Conservation (phyloP, 2,113 vertebrate genomes). For the Burhinus oedicnemus region DNA sequence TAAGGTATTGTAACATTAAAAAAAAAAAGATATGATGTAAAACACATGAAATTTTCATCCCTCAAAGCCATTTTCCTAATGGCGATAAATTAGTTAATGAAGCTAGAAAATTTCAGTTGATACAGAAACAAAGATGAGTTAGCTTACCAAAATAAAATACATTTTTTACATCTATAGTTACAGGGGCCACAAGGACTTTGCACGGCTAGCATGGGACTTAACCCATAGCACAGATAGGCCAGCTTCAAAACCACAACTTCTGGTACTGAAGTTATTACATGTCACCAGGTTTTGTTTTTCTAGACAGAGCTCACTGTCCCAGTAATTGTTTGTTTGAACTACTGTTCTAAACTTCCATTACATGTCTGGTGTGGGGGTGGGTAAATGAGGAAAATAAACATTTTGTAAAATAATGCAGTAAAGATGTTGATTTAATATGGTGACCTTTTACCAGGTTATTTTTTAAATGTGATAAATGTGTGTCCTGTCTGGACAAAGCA, state of each 20-base stretch:
- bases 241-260: not conserved
- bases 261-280: not conserved
- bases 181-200: not conserved
- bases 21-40: rapidly evolving
- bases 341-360: not conserved
- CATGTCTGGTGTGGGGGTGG: not conserved
- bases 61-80: slow-evolving; percentile 18
- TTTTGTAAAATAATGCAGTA: not conserved
- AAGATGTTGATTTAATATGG: slow-evolving; percentile 11
- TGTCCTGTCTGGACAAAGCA: slow-evolving; percentile 25
- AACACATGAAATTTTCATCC: not conserved
- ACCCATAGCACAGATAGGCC: rapidly evolving
- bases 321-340: not conserved
- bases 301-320: not conserved
- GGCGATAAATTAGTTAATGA: not conserved
- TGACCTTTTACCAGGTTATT: slow-evolving; percentile 38
- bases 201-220: not conserved
- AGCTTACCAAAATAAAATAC: not conserved
- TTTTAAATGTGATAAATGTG: slow-evolving; percentile 59
- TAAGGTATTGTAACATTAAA: not conserved
- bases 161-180: not conserved
- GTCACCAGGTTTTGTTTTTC: not conserved
- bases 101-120: not conserved
- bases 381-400: not conserved
- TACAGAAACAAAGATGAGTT: not conserved